phyloP scores from a whole-genome alignment of 92 coral and sea anemone species.

The Isaurus tuberculatus region DNA sequence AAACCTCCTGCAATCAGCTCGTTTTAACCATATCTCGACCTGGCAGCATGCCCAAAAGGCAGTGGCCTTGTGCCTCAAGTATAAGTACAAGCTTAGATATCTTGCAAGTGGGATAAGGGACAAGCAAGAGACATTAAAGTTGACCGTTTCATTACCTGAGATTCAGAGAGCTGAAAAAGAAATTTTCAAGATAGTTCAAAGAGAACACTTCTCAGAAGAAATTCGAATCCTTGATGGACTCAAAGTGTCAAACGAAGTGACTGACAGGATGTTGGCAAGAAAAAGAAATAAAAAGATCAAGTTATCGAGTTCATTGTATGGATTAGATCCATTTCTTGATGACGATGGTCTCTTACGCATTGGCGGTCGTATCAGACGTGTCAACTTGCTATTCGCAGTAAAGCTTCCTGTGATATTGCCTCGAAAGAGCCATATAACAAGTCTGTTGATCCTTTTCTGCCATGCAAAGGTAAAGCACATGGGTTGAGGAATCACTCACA shows the following conservation, averaged over 20 bases:
- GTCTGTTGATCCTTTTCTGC: constrained; percentile 27
- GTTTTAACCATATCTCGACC: too few species aligned
- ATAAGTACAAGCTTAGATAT: too few species aligned
- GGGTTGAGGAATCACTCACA: constrained; percentile 50
- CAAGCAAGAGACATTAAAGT: too few species aligned
- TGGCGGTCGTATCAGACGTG: constrained; percentile 50
- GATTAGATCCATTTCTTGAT: constrained; percentile 52
- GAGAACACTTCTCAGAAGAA: constrained; percentile 50
- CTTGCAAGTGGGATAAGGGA: too few species aligned
- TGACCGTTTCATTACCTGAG: too few species aligned
- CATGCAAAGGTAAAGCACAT: constrained; percentile 38
- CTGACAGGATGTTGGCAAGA: constrained; percentile 32
- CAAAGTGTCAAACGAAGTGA: constrained; percentile 21
- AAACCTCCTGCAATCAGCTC: too few species aligned
- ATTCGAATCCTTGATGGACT: constrained; percentile 42
- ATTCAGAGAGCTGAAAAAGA: too few species aligned
- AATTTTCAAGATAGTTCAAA: constrained; percentile 49
- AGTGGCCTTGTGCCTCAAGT: too few species aligned
- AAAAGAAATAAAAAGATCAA: constrained; percentile 44
- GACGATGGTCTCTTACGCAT: constrained; percentile 39
- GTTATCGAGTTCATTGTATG: constrained; percentile 26
- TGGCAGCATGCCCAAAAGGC: too few species aligned
- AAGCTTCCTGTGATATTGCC: constrained; percentile 50
- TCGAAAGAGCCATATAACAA: constrained; percentile 49
- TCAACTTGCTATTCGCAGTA: neutral